Base-by-base conservation (phyloP, 2,888 invertebrate species). In the Lathronympha strigana region DNA sequence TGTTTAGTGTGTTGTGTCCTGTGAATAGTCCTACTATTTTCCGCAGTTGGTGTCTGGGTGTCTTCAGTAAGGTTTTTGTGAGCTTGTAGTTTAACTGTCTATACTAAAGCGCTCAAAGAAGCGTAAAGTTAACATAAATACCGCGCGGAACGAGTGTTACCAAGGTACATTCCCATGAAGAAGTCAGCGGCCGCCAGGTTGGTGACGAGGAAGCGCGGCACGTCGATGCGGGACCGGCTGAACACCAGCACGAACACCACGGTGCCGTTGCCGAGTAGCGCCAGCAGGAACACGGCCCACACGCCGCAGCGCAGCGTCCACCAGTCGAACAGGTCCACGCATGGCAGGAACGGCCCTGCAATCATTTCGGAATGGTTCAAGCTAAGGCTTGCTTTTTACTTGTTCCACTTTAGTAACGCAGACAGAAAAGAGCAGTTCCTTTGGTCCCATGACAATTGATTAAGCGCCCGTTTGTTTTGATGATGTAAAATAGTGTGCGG, bases 181-280 rank as follows among this genome's bases (percentile, higher is more conserved):
- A 99, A 97, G 91, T 99, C 99, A 0, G 99, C 98, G 0, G 98
- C 96, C 0, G 98, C 98, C 71, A 99, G 93, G 90, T 99, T 99
- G 83, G 98, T 98, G 66, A 99, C 99, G 67, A 99, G 94, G 88
- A 99, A 98, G 72, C 98, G 93, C 1, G 99, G 99, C 36, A 99
- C 98, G 86, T 98, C 98, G 94, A 99, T 97, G 90, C 98, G 98
- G 73, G 96, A 96, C 73, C 97, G 94, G 63, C 97, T 97, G 86
- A 96, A 97, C 71, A 98, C 94, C 61, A 98, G 93, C 51, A 99
- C 98, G 80, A 98, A 97, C 13, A 98, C 97, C 9, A 99, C 98
- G 0, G 97, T 97, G 50, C 98, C 98, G 86, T 99, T 99, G 70
- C 99, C 99, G 57, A 99, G 93, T 92, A 99, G 95, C 43, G 99